Evolutionary conservation across 2,888 invertebrate species (phyloP).

Genomic region (Eucera pruinosa): DNA sequence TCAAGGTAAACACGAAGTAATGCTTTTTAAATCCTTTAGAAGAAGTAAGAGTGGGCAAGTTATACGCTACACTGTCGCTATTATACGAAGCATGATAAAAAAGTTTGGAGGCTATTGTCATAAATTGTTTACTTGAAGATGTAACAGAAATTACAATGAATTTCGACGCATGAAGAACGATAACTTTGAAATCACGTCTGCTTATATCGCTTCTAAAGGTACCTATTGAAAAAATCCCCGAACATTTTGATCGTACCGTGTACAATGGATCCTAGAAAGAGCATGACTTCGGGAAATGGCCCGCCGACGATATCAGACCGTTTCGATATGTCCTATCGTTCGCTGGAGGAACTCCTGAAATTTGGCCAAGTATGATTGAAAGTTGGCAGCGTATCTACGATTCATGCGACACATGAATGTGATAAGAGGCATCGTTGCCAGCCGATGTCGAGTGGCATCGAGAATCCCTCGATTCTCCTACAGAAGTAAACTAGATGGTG

Average conservation of each 20-base stretch:
- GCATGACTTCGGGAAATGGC: constrained; percentile 8
- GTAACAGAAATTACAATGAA: too few species aligned
- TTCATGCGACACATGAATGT: constrained; percentile 28
- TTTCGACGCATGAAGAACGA: too few species aligned
- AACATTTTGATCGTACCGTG: too few species aligned
- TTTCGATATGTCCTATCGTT: constrained; percentile 44
- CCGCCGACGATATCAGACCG: constrained; percentile 23
- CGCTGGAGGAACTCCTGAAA: constrained; percentile 53
- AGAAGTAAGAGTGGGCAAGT: too few species aligned
- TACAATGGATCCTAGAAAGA: constrained; percentile 2
- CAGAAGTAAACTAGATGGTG: too few species aligned
- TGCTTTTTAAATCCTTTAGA: constrained; percentile 8
- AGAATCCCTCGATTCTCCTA: constrained; percentile 36
- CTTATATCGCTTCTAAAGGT: too few species aligned
- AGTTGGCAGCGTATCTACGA: constrained; percentile 56
- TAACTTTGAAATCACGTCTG: too few species aligned
- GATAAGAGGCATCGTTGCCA: constrained; percentile 58
- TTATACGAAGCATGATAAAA: too few species aligned
- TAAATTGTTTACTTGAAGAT: too few species aligned
- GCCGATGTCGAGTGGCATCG: constrained; percentile 22
- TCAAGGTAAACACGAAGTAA: constrained; percentile 24
- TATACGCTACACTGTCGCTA: not conserved
- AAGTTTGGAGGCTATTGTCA: too few species aligned
- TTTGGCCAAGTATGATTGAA: constrained; percentile 69
- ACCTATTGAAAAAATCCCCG: too few species aligned